A percentile compares a stretch with the other conserved stretches of the same genome.
These are phyloP conservation scores for Agelastica alni DNA, from an alignment of 2,888 invertebrate genomes.

Conservation along the genomic window DNA sequence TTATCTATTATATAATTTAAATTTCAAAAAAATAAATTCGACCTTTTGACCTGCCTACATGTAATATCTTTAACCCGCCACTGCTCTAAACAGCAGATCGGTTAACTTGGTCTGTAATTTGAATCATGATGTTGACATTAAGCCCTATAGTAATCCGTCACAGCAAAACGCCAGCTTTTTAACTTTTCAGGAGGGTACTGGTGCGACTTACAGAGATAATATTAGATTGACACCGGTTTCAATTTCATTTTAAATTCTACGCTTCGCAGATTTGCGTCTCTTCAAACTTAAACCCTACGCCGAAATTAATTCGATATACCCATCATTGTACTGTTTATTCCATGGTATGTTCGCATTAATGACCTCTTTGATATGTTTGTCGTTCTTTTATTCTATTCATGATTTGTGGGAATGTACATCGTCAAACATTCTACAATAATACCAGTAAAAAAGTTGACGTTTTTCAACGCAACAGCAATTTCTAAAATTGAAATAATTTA, in stretches of 20 bases:
- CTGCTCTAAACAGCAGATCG: constrained; percentile 33
- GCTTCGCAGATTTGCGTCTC: constrained; percentile 53
- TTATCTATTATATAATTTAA: too few species aligned
- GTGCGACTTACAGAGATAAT: constrained; percentile 50
- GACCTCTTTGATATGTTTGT: constrained; percentile 32
- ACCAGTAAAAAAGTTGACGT: too few species aligned
- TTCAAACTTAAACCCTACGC: constrained; percentile 50
- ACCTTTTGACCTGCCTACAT: too few species aligned
- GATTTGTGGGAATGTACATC: constrained; percentile 20
- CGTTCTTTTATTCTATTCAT: constrained; percentile 21
- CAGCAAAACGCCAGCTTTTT: constrained; percentile 54
- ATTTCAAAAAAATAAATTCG: too few species aligned
- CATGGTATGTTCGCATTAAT: constrained; percentile 26
- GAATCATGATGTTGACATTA: constrained; percentile 58
- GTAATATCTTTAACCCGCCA: too few species aligned
- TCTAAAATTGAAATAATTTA: too few species aligned
- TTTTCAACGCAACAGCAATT: too few species aligned
- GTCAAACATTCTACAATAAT: background rate
- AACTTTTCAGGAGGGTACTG: constrained; percentile 39
- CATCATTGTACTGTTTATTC: constrained; percentile 36
- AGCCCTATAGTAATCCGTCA: constrained; percentile 56
- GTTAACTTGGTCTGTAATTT: constrained; percentile 52
- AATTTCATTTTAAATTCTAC: constrained; percentile 55
- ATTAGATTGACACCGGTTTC: constrained; percentile 55
- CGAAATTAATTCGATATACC: constrained; percentile 50